A percentile compares a stretch with the other conserved stretches of the same genome.
These are phyloP conservation scores for Andrena flavipes DNA, from an alignment of 2,888 invertebrate species.

Conservation along the genomic window DNA sequence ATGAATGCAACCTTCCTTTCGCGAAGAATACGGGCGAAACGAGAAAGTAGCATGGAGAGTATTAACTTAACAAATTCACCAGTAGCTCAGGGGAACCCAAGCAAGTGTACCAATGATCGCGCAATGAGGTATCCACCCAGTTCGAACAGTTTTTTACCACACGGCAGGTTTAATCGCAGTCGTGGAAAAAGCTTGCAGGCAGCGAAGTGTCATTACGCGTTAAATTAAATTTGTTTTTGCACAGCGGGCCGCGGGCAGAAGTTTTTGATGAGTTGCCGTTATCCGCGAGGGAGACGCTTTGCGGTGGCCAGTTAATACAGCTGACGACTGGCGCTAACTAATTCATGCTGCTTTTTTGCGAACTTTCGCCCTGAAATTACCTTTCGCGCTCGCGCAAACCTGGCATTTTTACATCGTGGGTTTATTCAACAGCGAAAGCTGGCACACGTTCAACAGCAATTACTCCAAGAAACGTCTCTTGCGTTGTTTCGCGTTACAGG, in stretches of 20 bases:
- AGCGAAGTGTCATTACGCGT: slow-evolving; percentile 63
- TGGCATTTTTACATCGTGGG: slow-evolving; percentile 46
- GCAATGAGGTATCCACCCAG: slow-evolving; percentile 3
- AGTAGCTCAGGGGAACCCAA: slow-evolving; percentile 7
- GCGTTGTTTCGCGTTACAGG: neutral
- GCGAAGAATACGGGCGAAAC: slow-evolving; percentile 13
- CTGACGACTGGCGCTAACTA: slow-evolving; percentile 63
- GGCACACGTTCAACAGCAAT: slow-evolving; percentile 23
- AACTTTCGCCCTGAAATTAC: slow-evolving; percentile 69
- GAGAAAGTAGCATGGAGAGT: neutral
- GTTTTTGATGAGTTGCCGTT: slow-evolving; percentile 53
- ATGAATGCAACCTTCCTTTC: neutral
- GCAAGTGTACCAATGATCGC: neutral
- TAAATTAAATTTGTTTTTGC: slow-evolving; percentile 68
- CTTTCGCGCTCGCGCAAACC: slow-evolving; percentile 37
- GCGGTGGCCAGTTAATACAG: slow-evolving; percentile 68
- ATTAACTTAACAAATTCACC: slow-evolving; percentile 23
- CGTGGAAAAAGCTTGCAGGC: slow-evolving; percentile 37
- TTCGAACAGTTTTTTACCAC: slow-evolving; percentile 33
- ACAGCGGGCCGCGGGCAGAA: slow-evolving; percentile 16
- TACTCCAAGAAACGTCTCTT: slow-evolving; percentile 11
- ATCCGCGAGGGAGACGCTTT: slow-evolving; percentile 40
- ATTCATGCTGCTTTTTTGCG: slow-evolving; percentile 62
- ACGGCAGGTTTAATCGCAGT: slow-evolving; percentile 48
- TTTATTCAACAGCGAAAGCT: slow-evolving; percentile 58